Evolutionary conservation across 2,797 vertebrate species (phyloP).

Genomic region (Lepus oiostolus): DNA sequence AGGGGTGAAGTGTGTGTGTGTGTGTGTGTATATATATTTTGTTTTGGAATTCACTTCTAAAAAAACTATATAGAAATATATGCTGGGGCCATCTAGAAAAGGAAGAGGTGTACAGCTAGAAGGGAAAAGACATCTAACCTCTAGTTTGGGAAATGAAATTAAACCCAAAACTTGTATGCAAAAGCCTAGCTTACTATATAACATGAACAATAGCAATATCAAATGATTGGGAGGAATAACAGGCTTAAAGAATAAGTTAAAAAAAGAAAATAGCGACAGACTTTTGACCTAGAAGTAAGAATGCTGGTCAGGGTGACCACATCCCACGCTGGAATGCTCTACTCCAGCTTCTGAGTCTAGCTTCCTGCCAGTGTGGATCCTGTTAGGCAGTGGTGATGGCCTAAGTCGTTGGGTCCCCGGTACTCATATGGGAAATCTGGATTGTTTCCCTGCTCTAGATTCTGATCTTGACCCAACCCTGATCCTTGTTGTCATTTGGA

Average conservation of each 20-base stretch:
- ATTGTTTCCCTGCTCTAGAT: no score
- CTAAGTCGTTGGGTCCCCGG: no score
- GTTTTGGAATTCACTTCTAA: constrained; percentile 38
- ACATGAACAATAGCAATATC: not conserved
- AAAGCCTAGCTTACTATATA: not conserved
- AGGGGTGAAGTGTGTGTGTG: not conserved
- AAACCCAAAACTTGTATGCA: not conserved
- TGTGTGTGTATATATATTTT: not conserved
- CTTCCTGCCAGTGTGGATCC: no score
- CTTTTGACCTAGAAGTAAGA: no score
- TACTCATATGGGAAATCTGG: no score
- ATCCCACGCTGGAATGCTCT: no score
- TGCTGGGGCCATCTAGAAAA: not conserved
- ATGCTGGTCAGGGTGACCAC: no score
- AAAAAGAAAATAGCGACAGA: not conserved
- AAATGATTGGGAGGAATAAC: not conserved
- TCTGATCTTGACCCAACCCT: no score
- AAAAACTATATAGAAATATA: constrained; percentile 4
- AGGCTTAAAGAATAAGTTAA: not conserved
- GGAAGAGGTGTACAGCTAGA: not conserved
- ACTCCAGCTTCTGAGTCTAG: no score
- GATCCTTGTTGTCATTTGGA: no score
- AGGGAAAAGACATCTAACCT: not conserved
- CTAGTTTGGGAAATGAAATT: not conserved
- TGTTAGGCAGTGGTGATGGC: no score